These are phyloP conservation scores for Laothoe populi DNA, from an alignment of 2,888 invertebrate genomes.

Conservation along the genomic window DNA sequence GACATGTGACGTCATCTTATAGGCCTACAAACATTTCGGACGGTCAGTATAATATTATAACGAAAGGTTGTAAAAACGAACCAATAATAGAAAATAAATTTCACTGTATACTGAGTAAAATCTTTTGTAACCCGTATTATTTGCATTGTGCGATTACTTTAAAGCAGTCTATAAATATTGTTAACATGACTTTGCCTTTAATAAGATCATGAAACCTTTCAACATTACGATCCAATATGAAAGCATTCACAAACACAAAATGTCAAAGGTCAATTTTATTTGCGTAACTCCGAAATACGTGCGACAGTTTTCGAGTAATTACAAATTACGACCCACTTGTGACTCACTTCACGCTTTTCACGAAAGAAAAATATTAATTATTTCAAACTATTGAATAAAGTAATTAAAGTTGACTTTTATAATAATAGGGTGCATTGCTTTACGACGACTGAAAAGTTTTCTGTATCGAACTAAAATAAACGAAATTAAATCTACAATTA, in stretches of 20 bases:
- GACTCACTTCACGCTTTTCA: neutral
- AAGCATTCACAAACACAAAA: neutral
- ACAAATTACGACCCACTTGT: constrained; percentile 5
- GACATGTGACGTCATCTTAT: no score
- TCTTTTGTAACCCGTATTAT: neutral
- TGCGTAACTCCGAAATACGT: constrained; percentile 11
- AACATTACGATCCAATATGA: neutral
- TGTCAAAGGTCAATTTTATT: constrained; percentile 9
- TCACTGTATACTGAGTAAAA: neutral
- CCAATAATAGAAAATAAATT: neutral
- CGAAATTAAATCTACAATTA: no score
- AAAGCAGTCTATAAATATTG: neutral
- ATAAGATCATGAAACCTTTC: constrained; percentile 1
- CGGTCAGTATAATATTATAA: neutral
- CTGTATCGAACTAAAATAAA: no score
- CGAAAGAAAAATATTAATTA: neutral
- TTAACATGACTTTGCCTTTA: neutral
- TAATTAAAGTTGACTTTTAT: neutral
- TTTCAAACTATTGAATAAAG: neutral
- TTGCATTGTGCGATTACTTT: neutral
- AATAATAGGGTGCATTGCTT: neutral
- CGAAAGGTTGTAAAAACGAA: neutral
- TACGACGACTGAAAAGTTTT: no score
- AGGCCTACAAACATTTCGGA: neutral
- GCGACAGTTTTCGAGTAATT: constrained; percentile 4